Conservation (phyloP, 2,797 vertebrate genomes). For the Dendrocincla fuliginosa region DNA sequence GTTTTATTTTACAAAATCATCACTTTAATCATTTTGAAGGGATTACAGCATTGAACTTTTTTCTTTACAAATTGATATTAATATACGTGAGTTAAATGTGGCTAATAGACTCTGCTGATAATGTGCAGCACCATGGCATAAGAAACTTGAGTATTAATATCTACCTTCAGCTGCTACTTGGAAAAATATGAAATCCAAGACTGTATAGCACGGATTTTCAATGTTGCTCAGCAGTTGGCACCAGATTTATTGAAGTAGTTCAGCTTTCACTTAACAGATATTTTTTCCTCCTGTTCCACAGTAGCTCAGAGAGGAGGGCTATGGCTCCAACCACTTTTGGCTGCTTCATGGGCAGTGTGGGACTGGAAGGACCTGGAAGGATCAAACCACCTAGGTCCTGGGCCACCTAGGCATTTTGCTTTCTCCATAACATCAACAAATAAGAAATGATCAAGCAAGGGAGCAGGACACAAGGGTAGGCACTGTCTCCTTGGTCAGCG, state of each 20-base stretch:
- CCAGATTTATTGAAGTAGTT: not conserved
- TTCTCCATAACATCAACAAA: not conserved
- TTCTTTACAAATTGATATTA: slow-evolving; percentile 13
- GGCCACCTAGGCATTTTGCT: not conserved
- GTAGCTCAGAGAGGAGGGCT: not conserved
- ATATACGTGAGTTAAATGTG: not conserved
- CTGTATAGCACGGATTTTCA: not conserved
- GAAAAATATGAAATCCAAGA: not conserved
- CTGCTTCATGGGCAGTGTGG: not conserved
- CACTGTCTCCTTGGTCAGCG: not conserved
- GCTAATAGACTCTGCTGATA: not conserved
- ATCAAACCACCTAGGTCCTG: not conserved
- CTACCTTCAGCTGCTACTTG: not conserved
- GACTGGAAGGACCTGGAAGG: not conserved
- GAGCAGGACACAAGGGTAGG: not conserved
- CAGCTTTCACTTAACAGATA: not conserved
- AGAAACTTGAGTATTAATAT: not conserved
- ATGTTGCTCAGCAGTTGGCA: not conserved
- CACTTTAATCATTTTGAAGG: not conserved
- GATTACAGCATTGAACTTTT: not conserved
- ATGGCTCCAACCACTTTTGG: not conserved
- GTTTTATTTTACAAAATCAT: not conserved
- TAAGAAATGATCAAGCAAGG: not conserved
- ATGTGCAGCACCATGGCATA: not conserved
- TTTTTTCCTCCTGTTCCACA: not conserved